A percentile compares a stretch with the other conserved stretches of the same genome.
Conservation (phyloP, 2,113 vertebrate species). For the Rhinopomastus cyanomelas region DNA sequence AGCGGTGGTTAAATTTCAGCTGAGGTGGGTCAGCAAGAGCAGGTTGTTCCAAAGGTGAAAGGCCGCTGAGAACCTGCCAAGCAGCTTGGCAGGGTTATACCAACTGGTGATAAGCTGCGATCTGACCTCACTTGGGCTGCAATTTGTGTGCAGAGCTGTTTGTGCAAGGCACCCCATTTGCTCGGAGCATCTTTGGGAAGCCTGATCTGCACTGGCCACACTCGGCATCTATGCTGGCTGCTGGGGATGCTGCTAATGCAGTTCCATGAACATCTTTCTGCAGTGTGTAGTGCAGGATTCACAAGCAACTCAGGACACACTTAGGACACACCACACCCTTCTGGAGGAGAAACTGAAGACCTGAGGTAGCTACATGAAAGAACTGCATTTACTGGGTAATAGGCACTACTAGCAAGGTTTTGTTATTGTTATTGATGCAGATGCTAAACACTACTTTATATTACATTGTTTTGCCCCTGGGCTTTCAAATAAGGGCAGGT, state of each 20-base stretch:
- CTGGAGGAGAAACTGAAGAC: background rate
- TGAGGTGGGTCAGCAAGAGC: background rate
- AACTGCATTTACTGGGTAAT: background rate
- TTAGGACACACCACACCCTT: fast-evolving
- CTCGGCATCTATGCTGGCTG: fast-evolving
- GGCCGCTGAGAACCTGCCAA: background rate
- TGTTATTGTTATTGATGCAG: background rate
- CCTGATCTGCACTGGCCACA: background rate
- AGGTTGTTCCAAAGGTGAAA: constrained; percentile 51
- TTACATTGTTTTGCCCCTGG: background rate
- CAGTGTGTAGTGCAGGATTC: background rate
- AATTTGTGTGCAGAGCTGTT: background rate
- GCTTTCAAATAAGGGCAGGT: background rate
- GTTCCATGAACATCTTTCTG: background rate
- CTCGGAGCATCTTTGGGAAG: background rate
- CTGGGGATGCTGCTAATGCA: background rate
- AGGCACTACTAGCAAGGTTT: background rate
- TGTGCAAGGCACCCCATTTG: background rate
- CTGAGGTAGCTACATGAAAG: background rate
- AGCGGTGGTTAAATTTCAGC: constrained; percentile 25
- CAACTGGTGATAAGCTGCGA: background rate
- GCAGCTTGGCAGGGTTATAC: background rate
- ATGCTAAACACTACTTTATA: background rate
- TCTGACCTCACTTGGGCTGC: background rate
- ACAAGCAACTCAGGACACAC: background rate